Percentiles rank a stretch among this genome's conserved stretches.
Evolutionary conservation across 2,888 invertebrate species (phyloP).

Genomic region (Clanis bilineata): DNA sequence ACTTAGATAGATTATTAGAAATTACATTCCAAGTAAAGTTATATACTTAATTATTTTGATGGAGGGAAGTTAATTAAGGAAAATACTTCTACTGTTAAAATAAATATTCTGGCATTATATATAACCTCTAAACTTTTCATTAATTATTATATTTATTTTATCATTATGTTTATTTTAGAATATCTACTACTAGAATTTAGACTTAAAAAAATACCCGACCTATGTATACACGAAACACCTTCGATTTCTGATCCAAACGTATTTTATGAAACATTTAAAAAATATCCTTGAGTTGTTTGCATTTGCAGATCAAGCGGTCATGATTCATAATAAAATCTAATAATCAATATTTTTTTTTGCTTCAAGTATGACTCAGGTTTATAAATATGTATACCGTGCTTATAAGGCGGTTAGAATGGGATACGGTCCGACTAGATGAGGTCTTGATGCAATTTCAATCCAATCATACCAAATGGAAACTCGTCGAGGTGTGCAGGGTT

Average conservation of each 20-base stretch:
- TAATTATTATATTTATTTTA: no score
- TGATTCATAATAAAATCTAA: not conserved
- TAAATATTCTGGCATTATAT: no score
- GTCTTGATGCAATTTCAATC: slow-evolving; percentile 19
- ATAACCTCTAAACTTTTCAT: no score
- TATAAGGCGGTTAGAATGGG: slow-evolving; percentile 3
- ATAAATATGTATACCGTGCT: not conserved
- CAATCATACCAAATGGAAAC: slow-evolving; percentile 24
- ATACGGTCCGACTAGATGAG: slow-evolving; percentile 1
- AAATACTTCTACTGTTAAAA: no score
- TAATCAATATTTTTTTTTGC: not conserved
- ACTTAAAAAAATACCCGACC: no score
- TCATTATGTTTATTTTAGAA: no score
- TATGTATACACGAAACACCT: not conserved
- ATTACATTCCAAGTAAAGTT: no score
- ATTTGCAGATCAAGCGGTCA: not conserved
- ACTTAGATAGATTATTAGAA: no score
- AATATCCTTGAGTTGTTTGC: not conserved
- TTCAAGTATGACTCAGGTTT: not conserved
- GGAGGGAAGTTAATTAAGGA: no score
- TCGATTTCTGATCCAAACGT: not conserved
- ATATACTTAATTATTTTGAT: no score
- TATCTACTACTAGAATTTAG: no score
- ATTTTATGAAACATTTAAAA: not conserved
- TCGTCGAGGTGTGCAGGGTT: not conserved